Base-by-base conservation (phyloP, 2,888 invertebrate genomes). In the Coelinius sp. region DNA sequence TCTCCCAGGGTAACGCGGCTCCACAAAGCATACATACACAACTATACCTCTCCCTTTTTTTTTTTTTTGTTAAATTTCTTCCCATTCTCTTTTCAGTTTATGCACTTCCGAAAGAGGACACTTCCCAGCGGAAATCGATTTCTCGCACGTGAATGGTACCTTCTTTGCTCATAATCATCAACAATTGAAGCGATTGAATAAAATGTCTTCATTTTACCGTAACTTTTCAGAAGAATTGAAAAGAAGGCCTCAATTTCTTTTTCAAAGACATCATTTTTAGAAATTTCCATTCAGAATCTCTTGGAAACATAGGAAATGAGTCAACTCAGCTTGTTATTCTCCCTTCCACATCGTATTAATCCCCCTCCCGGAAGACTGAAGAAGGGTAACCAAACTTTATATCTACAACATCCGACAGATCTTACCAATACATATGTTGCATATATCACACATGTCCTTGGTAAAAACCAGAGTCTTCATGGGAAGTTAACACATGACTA, bases 401-500 rank as follows among this genome's bases (percentile, higher is more conserved):
- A 68, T 68, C 49, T 27, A 53, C 62, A 64, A 75, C 69, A 73
- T 68, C 49, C 69, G 68, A 73, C 75, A 73, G 70, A 64, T 65
- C 66, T 68, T 41, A 44, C 41, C n/a, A 17, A 52, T 52, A 46
- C 72, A 76, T 73, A 73, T 76, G 75, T 66, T 63, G 65, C 59
- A 64, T 38, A 70, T 12, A 70, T 74, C 75, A 73, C 73, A 75
- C 73, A 74, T 75, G 75, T 70, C 63, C 59, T 20, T 3, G 49
- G n/a, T 10, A 52, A 17, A 53, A 52, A 68, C 59, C 62, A n/a
- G n/a, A n/a, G n/a, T 49, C 62, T 59, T 70, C 75, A 73, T 76
- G 76, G 73, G 76, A 72, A 72, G 72, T 75, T 73, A 77, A 73
- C 73, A 77, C 71, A 52, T 62, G 62, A 62, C 52, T 25, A 25